Evolutionary conservation across 2,888 invertebrate genomes (phyloP).

Genomic region (Xestia c-nigrum): DNA sequence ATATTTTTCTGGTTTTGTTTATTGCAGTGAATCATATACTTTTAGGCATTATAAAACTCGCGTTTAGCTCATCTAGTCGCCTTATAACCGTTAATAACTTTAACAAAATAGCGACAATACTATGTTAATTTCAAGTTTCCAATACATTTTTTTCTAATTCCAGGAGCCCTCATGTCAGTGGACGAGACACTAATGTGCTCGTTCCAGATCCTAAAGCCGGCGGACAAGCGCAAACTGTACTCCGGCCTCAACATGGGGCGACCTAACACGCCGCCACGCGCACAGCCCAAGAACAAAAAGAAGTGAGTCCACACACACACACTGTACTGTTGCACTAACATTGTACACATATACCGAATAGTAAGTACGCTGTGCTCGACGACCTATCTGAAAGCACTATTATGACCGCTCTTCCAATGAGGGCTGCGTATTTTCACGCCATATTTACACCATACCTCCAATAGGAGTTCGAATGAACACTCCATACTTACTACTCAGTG

Average conservation of each 20-base stretch:
- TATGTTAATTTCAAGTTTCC: background rate
- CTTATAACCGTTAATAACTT: background rate
- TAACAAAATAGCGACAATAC: background rate
- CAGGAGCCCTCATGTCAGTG: constrained; percentile 99
- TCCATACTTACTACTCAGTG: constrained; percentile 48
- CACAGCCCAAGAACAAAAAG: constrained; percentile 98
- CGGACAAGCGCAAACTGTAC: constrained; percentile 99
- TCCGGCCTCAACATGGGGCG: constrained; percentile 97
- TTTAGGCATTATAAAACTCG: too few relatives aligned
- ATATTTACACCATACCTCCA: constrained; percentile 25
- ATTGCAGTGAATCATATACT: too few relatives aligned
- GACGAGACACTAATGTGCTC: constrained; percentile 99
- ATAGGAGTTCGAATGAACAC: constrained; percentile 20
- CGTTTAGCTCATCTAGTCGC: too few relatives aligned
- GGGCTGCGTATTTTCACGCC: constrained; percentile 11
- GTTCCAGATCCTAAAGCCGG: constrained; percentile 99
- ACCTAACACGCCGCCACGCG: constrained; percentile 99
- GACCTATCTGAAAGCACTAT: constrained; percentile 3
- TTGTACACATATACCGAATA: constrained; percentile 46
- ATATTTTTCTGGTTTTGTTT: too few relatives aligned
- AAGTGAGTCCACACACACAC: constrained; percentile 92
- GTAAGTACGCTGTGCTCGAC: constrained; percentile 28
- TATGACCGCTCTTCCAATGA: constrained; percentile 16
- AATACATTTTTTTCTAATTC: constrained; percentile 35
- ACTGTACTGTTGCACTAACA: constrained; percentile 50